Evolutionary conservation across 2,888 invertebrate genomes (phyloP).

Genomic region (Dysmachus trigonus): DNA sequence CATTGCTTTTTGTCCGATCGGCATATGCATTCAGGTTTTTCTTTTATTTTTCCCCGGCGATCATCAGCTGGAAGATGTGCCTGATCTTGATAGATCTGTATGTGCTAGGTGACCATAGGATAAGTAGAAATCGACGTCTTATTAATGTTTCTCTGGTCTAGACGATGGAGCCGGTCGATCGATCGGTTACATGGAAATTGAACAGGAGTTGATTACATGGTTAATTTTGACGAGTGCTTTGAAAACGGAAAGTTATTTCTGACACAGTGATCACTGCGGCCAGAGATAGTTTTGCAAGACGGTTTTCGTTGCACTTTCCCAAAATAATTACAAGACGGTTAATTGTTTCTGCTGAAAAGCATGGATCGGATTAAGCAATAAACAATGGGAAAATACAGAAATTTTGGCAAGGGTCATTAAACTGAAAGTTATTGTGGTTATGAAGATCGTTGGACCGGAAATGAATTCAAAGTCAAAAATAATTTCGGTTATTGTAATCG

Average conservation of each 20-base stretch:
- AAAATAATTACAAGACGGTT: not conserved
- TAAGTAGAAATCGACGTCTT: not conserved
- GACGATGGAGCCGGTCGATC: not conserved
- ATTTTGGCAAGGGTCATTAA: not conserved
- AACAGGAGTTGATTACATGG: constrained; percentile 3
- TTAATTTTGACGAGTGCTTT: not conserved
- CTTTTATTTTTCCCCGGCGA: not conserved
- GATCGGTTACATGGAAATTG: not conserved
- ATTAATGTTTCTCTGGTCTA: not conserved
- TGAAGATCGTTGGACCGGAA: not conserved
- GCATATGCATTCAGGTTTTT: not conserved
- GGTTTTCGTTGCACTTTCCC: not conserved
- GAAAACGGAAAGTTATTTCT: constrained; percentile 13
- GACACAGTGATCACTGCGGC: not conserved
- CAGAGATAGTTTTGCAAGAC: not conserved
- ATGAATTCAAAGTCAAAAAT: not conserved
- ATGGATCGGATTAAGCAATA: not conserved
- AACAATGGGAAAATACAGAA: not conserved
- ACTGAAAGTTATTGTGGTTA: not conserved
- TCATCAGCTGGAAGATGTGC: not conserved
- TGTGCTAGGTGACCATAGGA: not conserved
- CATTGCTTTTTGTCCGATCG: not conserved
- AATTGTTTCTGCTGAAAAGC: not conserved
- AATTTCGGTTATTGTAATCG: not conserved
- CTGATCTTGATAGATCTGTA: constrained; percentile 13